phyloP scores from a whole-genome alignment of 2,797 vertebrate genomes.

The Sciaenops ocellatus region DNA sequence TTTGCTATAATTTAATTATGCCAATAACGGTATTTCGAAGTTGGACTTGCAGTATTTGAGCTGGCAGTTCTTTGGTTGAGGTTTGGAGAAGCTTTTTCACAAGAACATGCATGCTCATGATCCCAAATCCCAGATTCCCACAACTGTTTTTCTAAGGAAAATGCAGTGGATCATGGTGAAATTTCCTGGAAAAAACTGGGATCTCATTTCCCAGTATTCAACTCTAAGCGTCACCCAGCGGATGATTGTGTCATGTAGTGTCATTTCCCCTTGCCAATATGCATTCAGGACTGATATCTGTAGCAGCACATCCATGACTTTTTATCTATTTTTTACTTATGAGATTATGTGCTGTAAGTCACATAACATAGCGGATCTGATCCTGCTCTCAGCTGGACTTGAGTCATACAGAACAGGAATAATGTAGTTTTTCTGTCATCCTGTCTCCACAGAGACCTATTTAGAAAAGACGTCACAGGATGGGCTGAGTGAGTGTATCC shows the following conservation, averaged over 20 bases:
- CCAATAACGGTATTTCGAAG: not conserved
- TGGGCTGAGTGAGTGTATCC: conserved; percentile 67
- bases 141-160: not conserved
- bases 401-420: conserved; percentile 70
- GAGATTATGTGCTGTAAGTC: conserved; percentile 3
- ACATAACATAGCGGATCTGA: conserved; percentile 24
- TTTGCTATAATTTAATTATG: not conserved
- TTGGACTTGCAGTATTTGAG: too few species aligned
- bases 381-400: conserved; percentile 54
- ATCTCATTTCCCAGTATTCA: conserved; percentile 15
- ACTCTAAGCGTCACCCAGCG: not conserved
- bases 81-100: not conserved
- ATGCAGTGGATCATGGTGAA: not conserved
- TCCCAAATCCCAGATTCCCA: not conserved
- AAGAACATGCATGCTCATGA: not conserved
- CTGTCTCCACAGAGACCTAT: conserved; percentile 66
- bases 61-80: not conserved
- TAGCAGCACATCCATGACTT: not conserved
- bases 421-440: conserved; percentile 60
- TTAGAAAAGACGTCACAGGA: conserved; percentile 74
- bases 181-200: not conserved
- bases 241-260: not conserved
- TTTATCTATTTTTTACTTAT: not conserved
- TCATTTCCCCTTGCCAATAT: not conserved
- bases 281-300: not conserved